Evolutionary conservation across 2,888 invertebrate genomes (phyloP).

Genomic region (Petrolisthes manimaculis): DNA sequence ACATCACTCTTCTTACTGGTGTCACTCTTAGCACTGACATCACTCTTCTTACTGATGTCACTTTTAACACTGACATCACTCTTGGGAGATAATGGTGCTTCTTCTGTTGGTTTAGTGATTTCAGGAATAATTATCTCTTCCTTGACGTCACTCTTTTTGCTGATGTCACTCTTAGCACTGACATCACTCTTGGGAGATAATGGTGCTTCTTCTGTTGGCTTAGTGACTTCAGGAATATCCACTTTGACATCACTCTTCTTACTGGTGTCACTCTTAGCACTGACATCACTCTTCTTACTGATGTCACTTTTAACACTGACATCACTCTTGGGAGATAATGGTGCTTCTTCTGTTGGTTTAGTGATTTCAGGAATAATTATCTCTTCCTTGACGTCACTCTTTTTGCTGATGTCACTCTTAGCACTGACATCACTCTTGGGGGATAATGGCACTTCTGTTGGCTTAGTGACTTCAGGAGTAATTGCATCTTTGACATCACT

Average conservation of each 20-base stretch:
- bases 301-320: slow-evolving; percentile 26
- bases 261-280: background rate
- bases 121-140: background rate
- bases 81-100: slow-evolving; percentile 22
- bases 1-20: slow-evolving; percentile 23
- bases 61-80: slow-evolving; percentile 11
- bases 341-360: slow-evolving; percentile 28
- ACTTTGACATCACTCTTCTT: slow-evolving; percentile 19
- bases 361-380: background rate
- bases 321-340: slow-evolving; percentile 32
- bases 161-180: background rate
- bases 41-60: slow-evolving; percentile 14
- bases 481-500: slow-evolving; percentile 6
- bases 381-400: background rate
- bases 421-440: slow-evolving; percentile 36
- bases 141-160: background rate
- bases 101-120: background rate
- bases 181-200: background rate
- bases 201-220: background rate
- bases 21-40: slow-evolving; percentile 29
- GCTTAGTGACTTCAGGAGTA: slow-evolving; percentile 12
- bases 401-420: background rate
- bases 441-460: slow-evolving; percentile 16
- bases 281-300: slow-evolving; percentile 18
- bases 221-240: slow-evolving; percentile 7